Base-by-base conservation (phyloP, 1,140 invertebrate genomes). In the Pseudomyrmex concolor region DNA sequence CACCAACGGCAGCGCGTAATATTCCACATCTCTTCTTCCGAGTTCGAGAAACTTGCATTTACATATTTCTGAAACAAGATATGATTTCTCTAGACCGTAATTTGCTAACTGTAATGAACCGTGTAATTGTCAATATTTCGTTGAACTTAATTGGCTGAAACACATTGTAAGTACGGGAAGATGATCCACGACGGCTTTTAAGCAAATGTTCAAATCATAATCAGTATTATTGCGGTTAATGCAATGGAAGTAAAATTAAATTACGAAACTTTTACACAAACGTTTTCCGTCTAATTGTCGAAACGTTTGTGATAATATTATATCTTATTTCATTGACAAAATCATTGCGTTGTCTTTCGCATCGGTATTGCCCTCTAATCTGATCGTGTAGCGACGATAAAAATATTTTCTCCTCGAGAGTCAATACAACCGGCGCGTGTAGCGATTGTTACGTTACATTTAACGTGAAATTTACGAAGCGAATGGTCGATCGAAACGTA, bases 61-160 rank as follows among this genome's bases (percentile, higher is more conserved):
- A n/a, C n/a, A n/a, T n/a, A 59, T 15, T 48, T 64, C 10, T 13
- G 17, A 57, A 70, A 57, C 43, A 15, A 59, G 43, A 70, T 59
- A 15, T 45, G 59, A 71, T 71, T 78, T 70, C 64, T 59, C 54
- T n/a, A 8, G 66, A 19, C 12, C 50, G 12, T 19, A 80, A 34
- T 80, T 71, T 19, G 17, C 34, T 71, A 80, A 71, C 59, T 59
- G 43, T 71, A 80, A 78, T 59, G n/a, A 80, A 80, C 3, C 54
- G 22, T 59, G 43, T 13, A 34, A 59, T 70, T 48, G 50, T 80
- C 57, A 70, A 48, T 77, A 80, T 70, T 70, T 59, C 13, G 12
- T 70, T 80, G 71, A 80, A 70, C 22, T 19, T 13, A 15, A 19
- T 34, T 55, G 55, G 48, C 60, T 67, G 17, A 43, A 34, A 60